phyloP scores from a whole-genome alignment of 2,888 invertebrate species.

The Sisyra nigra region DNA sequence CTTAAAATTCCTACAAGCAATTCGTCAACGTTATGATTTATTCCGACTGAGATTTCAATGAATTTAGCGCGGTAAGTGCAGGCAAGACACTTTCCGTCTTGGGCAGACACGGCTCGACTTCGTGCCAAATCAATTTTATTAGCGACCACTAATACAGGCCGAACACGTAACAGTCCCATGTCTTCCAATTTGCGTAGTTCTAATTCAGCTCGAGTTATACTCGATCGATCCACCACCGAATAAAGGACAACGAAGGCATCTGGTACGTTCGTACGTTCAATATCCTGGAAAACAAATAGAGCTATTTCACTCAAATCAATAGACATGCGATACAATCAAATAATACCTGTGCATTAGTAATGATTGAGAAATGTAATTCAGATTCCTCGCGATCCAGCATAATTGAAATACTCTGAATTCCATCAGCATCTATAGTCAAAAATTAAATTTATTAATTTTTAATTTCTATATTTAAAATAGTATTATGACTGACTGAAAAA shows the following conservation, averaged over 20 bases:
- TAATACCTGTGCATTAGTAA: slow-evolving; percentile 50
- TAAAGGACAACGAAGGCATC: slow-evolving; percentile 82
- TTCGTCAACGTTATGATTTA: slow-evolving; percentile 94
- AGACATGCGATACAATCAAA: slow-evolving; percentile 8
- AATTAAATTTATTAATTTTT: no score
- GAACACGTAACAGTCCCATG: slow-evolving; percentile 54
- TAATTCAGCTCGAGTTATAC: slow-evolving; percentile 68
- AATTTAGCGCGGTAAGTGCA: slow-evolving; percentile 85
- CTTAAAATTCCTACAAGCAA: slow-evolving; percentile 82
- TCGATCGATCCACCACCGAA: slow-evolving; percentile 81
- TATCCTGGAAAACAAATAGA: slow-evolving; percentile 36
- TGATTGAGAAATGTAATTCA: slow-evolving; percentile 73
- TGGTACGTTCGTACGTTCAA: slow-evolving; percentile 51
- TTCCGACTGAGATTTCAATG: slow-evolving; percentile 89
- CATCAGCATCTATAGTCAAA: no score
- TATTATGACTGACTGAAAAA: no score
- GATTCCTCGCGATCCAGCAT: slow-evolving; percentile 89
- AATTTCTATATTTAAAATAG: no score
- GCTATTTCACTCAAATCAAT: not conserved
- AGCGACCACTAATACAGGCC: slow-evolving; percentile 75
- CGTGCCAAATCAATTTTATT: slow-evolving; percentile 91
- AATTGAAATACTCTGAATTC: slow-evolving; percentile 66
- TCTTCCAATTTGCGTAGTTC: slow-evolving; percentile 64
- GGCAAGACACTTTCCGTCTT: slow-evolving; percentile 88
- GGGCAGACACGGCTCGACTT: slow-evolving; percentile 72